Conservation (phyloP, 2,797 vertebrate genomes). For the Vultur gryphus region DNA sequence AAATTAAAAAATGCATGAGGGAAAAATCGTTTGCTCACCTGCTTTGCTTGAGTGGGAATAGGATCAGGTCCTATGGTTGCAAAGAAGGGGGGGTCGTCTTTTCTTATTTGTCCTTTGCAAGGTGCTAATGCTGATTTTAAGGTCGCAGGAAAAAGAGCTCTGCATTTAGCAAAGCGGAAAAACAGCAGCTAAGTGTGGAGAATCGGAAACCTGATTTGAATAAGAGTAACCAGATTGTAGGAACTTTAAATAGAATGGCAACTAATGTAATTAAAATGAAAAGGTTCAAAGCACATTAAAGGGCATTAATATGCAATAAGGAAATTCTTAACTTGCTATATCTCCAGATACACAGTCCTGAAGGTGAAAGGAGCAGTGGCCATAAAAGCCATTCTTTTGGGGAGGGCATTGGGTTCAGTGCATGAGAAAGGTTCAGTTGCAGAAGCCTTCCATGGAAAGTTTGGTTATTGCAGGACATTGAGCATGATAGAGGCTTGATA, state of each 20-base stretch:
- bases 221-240: slow-evolving; percentile 1
- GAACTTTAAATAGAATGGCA: slow-evolving; percentile 32
- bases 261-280: slow-evolving; percentile 35
- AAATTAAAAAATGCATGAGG: rapidly evolving
- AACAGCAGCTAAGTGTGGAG: slow-evolving; percentile 24
- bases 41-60: not conserved
- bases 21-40: not conserved
- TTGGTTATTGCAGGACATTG: not conserved
- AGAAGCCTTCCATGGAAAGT: not conserved
- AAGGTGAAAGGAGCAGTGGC: not conserved
- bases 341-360: not conserved
- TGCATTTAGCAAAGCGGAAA: not conserved
- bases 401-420: not conserved
- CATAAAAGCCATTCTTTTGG: not conserved
- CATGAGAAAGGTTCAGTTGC: not conserved
- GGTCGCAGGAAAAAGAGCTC: not conserved
- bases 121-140: not conserved
- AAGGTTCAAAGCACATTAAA: slow-evolving; percentile 5
- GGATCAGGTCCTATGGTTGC: not conserved
- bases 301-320: not conserved
- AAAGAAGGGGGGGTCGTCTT: not conserved
- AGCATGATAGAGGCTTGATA: rapidly evolving
- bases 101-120: not conserved
- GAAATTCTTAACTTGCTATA: not conserved
- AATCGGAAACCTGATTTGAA: slow-evolving; percentile 34